Evolutionary conservation across 2,113 vertebrate genomes (phyloP), one percentile per base, ranked within the genome.

Genomic region (Pica pica): DNA sequence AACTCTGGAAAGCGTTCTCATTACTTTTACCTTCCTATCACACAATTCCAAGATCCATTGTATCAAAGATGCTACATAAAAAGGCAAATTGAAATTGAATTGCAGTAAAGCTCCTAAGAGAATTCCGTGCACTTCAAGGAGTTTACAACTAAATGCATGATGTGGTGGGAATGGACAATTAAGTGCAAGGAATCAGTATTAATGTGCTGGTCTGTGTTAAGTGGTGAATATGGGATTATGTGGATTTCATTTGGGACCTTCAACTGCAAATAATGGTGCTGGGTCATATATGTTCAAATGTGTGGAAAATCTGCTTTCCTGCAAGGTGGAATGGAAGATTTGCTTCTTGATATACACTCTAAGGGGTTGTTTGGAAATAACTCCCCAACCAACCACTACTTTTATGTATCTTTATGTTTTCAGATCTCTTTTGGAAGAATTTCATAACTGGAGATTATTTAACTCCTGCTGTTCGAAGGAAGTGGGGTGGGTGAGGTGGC

Each of bases 61-160:
- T 70, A 88, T 81, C 55, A 70, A 87, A 88, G 73, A 74, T 64
- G 63, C 70, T 79, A 50, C 85, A 77, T 70, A 90, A 89, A 95
- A 95, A 80, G 31, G n/a, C 81, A 94, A 97, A 95, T 92, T 90
- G 95, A 95, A 96, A 90, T 30, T 56, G 82, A 85, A 84, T 79
- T 83, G 70, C 86, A 59, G 55, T 52, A 69, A 93, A 91, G 56
- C 50, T 89, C 82, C 71, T 71, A 33, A 56, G 92, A 91, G 50
- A 89, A 91, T 75, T 79, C 65, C 46, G 47, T 47, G 44, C 77
- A 65, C 59, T 93, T 88, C 78, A 59, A 70, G 41, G 61, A 56
- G 78, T 85, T 96, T 70, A 61, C 77, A 83, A 5, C 64, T 46
- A 55, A 90, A 60, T 79, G 65, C 33, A 24, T 7, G 61, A 55